phyloP scores from a whole-genome alignment of 1,140 invertebrate species.

The Zaprionus ornatus region DNA sequence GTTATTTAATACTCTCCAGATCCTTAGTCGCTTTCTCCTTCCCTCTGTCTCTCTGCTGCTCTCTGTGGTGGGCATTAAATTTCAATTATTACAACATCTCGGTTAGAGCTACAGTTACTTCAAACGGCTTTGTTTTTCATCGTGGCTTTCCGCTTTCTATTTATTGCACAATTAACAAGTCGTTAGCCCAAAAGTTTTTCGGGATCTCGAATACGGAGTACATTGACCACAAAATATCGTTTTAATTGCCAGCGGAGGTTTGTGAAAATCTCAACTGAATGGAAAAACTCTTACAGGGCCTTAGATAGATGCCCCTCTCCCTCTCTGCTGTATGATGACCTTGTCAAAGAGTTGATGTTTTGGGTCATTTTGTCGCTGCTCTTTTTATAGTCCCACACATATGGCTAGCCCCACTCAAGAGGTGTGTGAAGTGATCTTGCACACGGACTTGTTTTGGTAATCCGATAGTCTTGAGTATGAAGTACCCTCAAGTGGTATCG shows the following conservation, averaged over 20 bases:
- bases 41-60: slow-evolving; percentile 7
- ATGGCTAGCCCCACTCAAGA: slow-evolving; percentile 39
- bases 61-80: slow-evolving; percentile 49
- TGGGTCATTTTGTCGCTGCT: slow-evolving; percentile 30
- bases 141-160: slow-evolving; percentile 70
- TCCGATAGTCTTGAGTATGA: slow-evolving; percentile 45
- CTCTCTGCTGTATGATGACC: slow-evolving; percentile 48
- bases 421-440: slow-evolving; percentile 2
- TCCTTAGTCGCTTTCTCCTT: background rate
- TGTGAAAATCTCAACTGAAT: background rate
- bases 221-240: slow-evolving; percentile 63
- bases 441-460: slow-evolving; percentile 50
- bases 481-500: slow-evolving; percentile 53
- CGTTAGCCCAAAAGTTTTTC: slow-evolving; percentile 64
- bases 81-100: slow-evolving; percentile 76
- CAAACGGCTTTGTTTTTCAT: background rate
- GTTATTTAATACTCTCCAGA: slow-evolving; percentile 1
- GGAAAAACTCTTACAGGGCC: background rate
- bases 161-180: slow-evolving; percentile 80
- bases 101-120: slow-evolving; percentile 7
- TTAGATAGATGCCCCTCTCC: background rate
- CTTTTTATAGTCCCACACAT: slow-evolving; percentile 29
- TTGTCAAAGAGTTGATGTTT: slow-evolving; percentile 39
- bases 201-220: slow-evolving; percentile 42
- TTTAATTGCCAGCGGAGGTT: slow-evolving; percentile 65